Percentiles rank a stretch among this genome's conserved stretches.
phyloP scores from a whole-genome alignment of 30 jellyfish, hydroid and myxozoan species.

The Haliclystus octoradiatus region DNA sequence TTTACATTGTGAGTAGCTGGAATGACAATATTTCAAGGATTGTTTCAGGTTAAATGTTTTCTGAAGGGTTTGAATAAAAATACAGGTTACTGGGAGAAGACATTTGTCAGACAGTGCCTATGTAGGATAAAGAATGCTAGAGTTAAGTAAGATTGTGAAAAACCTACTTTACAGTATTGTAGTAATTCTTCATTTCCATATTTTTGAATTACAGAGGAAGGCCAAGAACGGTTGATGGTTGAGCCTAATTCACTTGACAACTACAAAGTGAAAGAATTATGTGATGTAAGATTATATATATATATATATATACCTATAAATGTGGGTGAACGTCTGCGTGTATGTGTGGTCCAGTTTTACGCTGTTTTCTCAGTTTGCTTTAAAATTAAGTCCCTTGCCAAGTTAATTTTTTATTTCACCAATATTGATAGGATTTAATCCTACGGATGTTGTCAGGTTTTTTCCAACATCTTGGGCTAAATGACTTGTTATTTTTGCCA shows the following conservation, averaged over 20 bases:
- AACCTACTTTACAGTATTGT: not conserved
- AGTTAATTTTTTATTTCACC: not conserved
- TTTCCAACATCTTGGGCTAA: not conserved
- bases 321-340: not conserved
- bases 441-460: not conserved
- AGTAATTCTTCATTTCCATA: not conserved
- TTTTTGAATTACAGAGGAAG: constrained; percentile 42
- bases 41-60: too few relatives aligned
- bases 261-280: constrained; percentile 67
- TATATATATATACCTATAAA: not conserved
- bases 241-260: constrained; percentile 79
- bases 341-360: not conserved
- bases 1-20: too few relatives aligned
- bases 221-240: constrained; percentile 87
- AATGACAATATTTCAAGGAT: too few relatives aligned
- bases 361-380: not conserved
- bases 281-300: constrained; percentile 44
- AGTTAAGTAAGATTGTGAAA: too few relatives aligned
- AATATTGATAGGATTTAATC: too few relatives aligned
- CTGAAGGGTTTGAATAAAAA: not conserved
- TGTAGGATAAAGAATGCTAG: too few relatives aligned
- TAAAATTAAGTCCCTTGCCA: not conserved
- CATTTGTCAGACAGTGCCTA: not conserved
- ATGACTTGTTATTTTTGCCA: too few relatives aligned
- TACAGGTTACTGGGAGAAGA: not conserved